Base-by-base conservation (phyloP, 2,113 vertebrate genomes). In the Dipodomys stephensi region DNA sequence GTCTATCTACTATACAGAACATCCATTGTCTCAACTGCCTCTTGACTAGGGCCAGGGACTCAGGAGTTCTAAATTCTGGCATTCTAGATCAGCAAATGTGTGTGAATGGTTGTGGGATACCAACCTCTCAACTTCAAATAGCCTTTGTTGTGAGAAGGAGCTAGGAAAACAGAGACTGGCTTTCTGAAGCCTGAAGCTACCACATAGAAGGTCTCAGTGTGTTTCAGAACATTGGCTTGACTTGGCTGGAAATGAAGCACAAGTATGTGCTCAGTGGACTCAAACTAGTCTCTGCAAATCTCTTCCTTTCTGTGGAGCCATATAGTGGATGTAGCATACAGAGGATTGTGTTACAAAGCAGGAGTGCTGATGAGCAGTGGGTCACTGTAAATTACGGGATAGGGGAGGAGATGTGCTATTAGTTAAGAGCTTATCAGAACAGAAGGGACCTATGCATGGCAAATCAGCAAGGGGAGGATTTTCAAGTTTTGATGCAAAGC, bases 401-500 rank as follows among this genome's bases (percentile, higher is more conserved):
- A n/a, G 5, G 20, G 27, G 89, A 10, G 67, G 89, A 7, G 67
- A 81, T 77, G 53, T 85, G 25, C 87, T 91, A 81, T 86, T 92
- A 78, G 22, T 1, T 25, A 85, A 67, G 81, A 78, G 46, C 62
- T 92, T 83, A 32, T 81, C 68, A 25, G 77, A 83, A 88, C 32
- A 80, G 2, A 87, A 94, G 94, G 32, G 72, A 23, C 32, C 32
- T 8, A 19, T 71, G 46, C 67, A 2, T 88, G 77, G 91, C 49
- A 25, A 16, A 73, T 57, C 80, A 65, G 83, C 62, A 83, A 87
- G 78, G 74, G 64, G 79, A 88, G 44, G 83, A 88, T 83, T 92
- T 94, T 72, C 79, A 96, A 93, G 74, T 94, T 95, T 91, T 95
- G 72, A 72, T 92, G 92, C 64, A 86, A 96, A 83, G 92, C 89